Percentiles rank a stretch among this genome's conserved stretches.
These are phyloP conservation scores for Nilaparvata lugens DNA, from an alignment of 1,140 invertebrate genomes.

Conservation along the genomic window DNA sequence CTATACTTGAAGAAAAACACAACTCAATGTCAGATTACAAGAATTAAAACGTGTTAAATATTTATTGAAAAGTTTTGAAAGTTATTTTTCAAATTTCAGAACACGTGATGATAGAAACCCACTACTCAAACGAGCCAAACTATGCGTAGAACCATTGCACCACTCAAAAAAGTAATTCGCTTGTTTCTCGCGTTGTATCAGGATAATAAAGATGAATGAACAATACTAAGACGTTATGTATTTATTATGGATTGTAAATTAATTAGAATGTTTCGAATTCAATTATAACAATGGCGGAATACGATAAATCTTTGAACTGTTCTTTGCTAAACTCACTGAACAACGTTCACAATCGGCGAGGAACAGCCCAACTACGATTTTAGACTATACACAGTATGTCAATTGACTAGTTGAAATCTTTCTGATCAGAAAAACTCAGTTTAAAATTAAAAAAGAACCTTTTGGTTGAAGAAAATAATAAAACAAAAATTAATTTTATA, in stretches of 20 bases:
- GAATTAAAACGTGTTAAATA: neutral
- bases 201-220: neutral
- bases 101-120: neutral
- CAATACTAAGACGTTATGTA: neutral
- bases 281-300: neutral
- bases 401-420: neutral
- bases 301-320: neutral
- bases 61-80: no score
- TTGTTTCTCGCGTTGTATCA: neutral
- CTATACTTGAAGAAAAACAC: neutral
- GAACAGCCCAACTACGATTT: conserved; percentile 5
- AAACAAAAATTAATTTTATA: neutral
- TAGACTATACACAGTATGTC: neutral
- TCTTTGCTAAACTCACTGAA: neutral
- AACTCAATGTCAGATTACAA: neutral
- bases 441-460: neutral
- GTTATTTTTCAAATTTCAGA: no score
- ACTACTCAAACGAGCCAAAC: neutral
- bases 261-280: neutral
- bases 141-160: conserved; percentile 1
- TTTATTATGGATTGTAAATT: neutral
- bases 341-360: conserved; percentile 2
- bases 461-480: neutral
- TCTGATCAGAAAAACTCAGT: neutral
- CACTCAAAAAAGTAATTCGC: neutral